Evolutionary conservation across 2,888 invertebrate species (phyloP).

Genomic region (Arrhopalites spinosus): DNA sequence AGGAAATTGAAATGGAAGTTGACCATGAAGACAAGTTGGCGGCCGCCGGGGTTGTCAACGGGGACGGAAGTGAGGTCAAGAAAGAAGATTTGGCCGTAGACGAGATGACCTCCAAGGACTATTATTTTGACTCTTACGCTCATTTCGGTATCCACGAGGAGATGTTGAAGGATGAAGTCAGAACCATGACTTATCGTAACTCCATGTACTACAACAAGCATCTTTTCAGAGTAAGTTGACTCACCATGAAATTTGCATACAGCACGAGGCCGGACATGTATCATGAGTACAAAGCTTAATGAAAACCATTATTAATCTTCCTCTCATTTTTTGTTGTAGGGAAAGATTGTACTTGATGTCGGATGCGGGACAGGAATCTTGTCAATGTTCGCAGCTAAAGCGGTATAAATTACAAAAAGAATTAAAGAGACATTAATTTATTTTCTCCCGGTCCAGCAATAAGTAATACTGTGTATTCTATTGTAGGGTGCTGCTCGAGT

Average conservation of each 20-base stretch:
- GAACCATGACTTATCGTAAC: slow-evolving; percentile 96
- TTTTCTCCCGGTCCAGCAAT: no score
- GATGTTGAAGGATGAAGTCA: slow-evolving; percentile 99
- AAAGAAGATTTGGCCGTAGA: slow-evolving; percentile 69
- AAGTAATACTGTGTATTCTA: no score
- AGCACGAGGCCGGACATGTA: background rate
- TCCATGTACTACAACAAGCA: slow-evolving; percentile 99
- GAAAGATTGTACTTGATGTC: slow-evolving; percentile 88
- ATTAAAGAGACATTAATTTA: no score
- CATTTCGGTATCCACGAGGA: slow-evolving; percentile 99
- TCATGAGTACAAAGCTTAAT: no score
- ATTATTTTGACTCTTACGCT: slow-evolving; percentile 99
- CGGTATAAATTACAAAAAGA: no score
- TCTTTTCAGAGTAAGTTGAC: slow-evolving; percentile 72
- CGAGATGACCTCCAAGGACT: slow-evolving; percentile 99
- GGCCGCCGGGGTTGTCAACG: background rate
- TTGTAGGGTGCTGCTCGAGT: slow-evolving; percentile 86
- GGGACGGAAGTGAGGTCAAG: slow-evolving; percentile 57
- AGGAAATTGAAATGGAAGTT: slow-evolving; percentile 42
- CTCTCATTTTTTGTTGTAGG: slow-evolving; percentile 60
- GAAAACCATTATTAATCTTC: no score
- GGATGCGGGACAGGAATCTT: slow-evolving; percentile 99
- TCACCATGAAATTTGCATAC: no score
- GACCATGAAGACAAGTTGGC: slow-evolving; percentile 33
- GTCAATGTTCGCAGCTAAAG: slow-evolving; percentile 98